A percentile compares a stretch with the other conserved stretches of the same genome.
Conservation (phyloP, 2,888 invertebrate species). For the Phoenoteleia sp. region DNA sequence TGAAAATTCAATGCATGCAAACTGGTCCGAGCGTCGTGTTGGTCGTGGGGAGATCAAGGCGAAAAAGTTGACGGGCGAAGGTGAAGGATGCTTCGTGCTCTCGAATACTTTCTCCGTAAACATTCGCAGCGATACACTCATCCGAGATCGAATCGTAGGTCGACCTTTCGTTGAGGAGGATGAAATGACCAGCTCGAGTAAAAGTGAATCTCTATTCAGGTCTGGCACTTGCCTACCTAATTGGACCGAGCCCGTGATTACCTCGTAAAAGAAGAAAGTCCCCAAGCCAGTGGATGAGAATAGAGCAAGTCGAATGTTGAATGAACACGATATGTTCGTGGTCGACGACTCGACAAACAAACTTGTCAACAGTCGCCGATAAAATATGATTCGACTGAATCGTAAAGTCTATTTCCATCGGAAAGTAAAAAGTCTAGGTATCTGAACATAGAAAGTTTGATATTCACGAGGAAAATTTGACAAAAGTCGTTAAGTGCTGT, state of each 20-base stretch:
- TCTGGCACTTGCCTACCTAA: slow-evolving; percentile 58
- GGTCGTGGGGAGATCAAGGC: slow-evolving; percentile 75
- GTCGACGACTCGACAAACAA: slow-evolving; percentile 31
- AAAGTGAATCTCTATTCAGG: slow-evolving; percentile 60
- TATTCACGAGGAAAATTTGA: slow-evolving; percentile 17
- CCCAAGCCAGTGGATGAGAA: neutral
- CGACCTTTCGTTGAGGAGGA: slow-evolving; percentile 67
- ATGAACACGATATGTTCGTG: slow-evolving; percentile 20
- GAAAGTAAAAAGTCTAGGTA: too few relatives aligned
- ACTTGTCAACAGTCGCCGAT: slow-evolving; percentile 36
- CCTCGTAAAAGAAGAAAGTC: slow-evolving; percentile 67
- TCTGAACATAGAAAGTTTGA: too few relatives aligned
- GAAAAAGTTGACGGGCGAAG: slow-evolving; percentile 80
- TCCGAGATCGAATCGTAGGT: slow-evolving; percentile 59
- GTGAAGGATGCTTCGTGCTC: slow-evolving; percentile 82
- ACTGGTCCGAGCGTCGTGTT: slow-evolving; percentile 29
- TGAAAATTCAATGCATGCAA: slow-evolving; percentile 22
- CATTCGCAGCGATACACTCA: slow-evolving; percentile 57
- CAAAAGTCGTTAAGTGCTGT: neutral
- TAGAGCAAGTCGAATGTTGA: slow-evolving; percentile 22
- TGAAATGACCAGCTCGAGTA: slow-evolving; percentile 61
- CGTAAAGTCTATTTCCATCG: slow-evolving; percentile 6
- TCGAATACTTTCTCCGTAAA: slow-evolving; percentile 81
- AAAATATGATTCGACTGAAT: slow-evolving; percentile 20
- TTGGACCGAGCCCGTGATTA: slow-evolving; percentile 56